Percentiles rank a stretch among this genome's conserved stretches.
These are phyloP conservation scores for Myotis brandtii DNA, from an alignment of 2,113 vertebrate species.

Conservation along the genomic window DNA sequence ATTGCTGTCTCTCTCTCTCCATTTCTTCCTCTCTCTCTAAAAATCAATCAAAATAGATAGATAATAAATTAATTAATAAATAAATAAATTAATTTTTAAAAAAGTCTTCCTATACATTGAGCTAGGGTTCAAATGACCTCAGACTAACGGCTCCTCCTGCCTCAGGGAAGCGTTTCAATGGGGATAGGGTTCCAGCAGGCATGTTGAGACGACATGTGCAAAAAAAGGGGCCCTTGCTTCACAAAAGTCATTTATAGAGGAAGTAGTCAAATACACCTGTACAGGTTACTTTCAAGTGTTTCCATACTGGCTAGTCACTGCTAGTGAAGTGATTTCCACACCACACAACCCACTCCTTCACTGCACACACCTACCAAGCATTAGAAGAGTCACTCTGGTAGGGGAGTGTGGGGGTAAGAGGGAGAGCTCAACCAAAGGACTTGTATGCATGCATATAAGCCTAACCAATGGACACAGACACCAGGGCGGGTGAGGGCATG, in stretches of 20 bases:
- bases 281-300: background rate
- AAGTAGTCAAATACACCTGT: background rate
- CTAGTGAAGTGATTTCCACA: background rate
- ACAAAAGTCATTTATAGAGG: background rate
- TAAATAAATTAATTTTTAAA: background rate
- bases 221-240: background rate
- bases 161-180: background rate
- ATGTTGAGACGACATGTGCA: background rate
- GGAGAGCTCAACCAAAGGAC: too few species aligned
- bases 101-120: background rate
- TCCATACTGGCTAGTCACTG: too few species aligned
- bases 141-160: background rate
- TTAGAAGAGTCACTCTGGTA: background rate
- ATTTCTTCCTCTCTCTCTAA: background rate
- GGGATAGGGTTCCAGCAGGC: background rate
- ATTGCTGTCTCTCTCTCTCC: background rate
- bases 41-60: background rate
- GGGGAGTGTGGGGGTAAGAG: too few species aligned
- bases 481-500: too few species aligned
- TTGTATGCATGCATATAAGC: too few species aligned
- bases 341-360: background rate
- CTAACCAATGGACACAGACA: too few species aligned
- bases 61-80: background rate
- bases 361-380: fast-evolving
- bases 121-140: background rate